Conservation (phyloP, 2,888 invertebrate species). For the Spilosoma lubricipeda region DNA sequence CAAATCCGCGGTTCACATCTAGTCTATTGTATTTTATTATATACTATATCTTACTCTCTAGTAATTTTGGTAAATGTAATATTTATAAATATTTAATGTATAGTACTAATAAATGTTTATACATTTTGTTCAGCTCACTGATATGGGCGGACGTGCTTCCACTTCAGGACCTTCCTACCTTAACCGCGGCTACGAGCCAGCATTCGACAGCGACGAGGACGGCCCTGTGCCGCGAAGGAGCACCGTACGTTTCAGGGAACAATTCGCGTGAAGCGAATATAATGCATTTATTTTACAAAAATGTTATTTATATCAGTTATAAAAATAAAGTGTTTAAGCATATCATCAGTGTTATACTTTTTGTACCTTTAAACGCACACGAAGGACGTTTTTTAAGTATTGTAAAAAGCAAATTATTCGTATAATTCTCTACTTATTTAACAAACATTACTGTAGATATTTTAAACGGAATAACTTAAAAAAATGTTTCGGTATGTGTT, state of each 20-base stretch:
- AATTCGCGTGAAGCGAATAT: constrained; percentile 44
- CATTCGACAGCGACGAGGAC: constrained; percentile 87
- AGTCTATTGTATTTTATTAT: too few relatives aligned
- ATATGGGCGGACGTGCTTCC: constrained; percentile 58
- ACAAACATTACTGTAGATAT: background rate
- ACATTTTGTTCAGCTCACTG: constrained; percentile 72
- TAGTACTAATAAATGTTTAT: background rate
- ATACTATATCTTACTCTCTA: too few relatives aligned
- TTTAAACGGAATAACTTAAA: background rate
- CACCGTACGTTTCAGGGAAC: constrained; percentile 71
- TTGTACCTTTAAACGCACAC: background rate
- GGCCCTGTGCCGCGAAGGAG: constrained; percentile 81
- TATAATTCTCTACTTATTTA: background rate
- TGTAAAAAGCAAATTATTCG: background rate
- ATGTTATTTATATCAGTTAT: background rate
- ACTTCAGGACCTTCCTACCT: constrained; percentile 70
- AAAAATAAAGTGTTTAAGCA: background rate
- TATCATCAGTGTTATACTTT: background rate
- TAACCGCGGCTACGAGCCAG: constrained; percentile 91
- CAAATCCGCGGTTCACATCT: too few relatives aligned
- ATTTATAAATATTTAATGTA: too few relatives aligned
- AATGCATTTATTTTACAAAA: background rate
- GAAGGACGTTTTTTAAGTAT: too few relatives aligned
- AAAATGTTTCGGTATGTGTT: background rate
- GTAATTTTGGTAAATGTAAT: too few relatives aligned